Conservation (phyloP, 64 coral and sea anemone species). For the Acropora tenuis region DNA sequence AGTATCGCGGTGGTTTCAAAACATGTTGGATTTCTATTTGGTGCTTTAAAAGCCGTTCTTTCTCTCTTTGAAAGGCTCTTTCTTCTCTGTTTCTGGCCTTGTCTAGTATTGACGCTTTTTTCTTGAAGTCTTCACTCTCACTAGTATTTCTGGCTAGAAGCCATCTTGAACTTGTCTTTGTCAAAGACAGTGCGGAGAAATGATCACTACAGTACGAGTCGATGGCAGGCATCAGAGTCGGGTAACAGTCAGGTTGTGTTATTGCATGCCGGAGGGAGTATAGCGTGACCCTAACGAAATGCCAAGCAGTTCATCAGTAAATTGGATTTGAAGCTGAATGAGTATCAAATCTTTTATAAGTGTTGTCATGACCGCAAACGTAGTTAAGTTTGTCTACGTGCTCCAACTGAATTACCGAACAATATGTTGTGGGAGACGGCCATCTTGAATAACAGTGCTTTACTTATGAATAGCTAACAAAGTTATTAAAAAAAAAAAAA, state of each 20-base stretch:
- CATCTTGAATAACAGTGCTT: too few species aligned
- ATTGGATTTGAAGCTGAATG: too few species aligned
- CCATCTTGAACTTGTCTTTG: constrained; percentile 6
- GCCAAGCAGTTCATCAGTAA: too few species aligned
- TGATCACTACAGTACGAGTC: neutral
- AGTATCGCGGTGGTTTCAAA: neutral
- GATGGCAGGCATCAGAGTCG: neutral
- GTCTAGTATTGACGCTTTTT: neutral
- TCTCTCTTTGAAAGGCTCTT: constrained; percentile 7
- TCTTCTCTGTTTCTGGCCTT: neutral
- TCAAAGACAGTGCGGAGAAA: neutral
- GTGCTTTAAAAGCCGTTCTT: neutral
- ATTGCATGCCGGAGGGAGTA: too few species aligned
- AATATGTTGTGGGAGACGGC: neutral
- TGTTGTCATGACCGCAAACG: neutral
- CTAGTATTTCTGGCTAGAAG: neutral
- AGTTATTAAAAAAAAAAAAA: too few species aligned
- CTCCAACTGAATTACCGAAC: neutral
- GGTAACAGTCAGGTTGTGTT: too few species aligned
- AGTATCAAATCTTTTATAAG: neutral
- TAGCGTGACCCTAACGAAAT: neutral
- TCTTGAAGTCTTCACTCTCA: neutral
- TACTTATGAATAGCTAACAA: too few species aligned
- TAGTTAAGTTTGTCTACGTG: neutral
- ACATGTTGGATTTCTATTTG: neutral